Evolutionary conservation across 2,797 vertebrate genomes (phyloP).

Genomic region (Alcedo atthis): DNA sequence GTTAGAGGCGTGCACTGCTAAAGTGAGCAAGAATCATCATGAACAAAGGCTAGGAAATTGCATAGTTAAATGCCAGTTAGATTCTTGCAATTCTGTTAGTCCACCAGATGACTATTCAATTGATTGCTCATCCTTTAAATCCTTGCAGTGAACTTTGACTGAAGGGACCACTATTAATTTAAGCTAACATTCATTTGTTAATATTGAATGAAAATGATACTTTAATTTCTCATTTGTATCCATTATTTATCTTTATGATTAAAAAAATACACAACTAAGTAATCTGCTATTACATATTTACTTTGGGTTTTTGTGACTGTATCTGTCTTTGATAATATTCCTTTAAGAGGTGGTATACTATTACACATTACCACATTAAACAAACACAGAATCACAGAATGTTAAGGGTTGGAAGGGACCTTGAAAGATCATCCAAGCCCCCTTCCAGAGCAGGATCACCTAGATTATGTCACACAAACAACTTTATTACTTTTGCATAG

Average conservation of each 20-base stretch:
- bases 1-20: conserved; percentile 11
- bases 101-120: not conserved
- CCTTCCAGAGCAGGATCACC: too few species aligned
- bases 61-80: not conserved
- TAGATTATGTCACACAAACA: too few species aligned
- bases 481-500: not conserved
- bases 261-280: not conserved
- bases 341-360: not conserved
- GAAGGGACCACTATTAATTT: not conserved
- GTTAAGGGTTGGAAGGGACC: too few species aligned
- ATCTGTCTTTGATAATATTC: not conserved
- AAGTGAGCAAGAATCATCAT: not conserved
- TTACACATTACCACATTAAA: not conserved
- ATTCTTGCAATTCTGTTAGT: not conserved
- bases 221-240: not conserved
- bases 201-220: not conserved
- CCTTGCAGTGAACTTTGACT: not conserved
- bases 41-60: not conserved
- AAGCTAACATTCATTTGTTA: not conserved
- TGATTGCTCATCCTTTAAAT: not conserved
- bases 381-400: too few species aligned
- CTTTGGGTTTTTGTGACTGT: accelerated
- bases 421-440: too few species aligned
- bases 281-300: not conserved
- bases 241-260: not conserved